These are phyloP conservation scores for Phoebastria nigripes DNA, from an alignment of 2,797 vertebrate genomes.

Conservation along the genomic window DNA sequence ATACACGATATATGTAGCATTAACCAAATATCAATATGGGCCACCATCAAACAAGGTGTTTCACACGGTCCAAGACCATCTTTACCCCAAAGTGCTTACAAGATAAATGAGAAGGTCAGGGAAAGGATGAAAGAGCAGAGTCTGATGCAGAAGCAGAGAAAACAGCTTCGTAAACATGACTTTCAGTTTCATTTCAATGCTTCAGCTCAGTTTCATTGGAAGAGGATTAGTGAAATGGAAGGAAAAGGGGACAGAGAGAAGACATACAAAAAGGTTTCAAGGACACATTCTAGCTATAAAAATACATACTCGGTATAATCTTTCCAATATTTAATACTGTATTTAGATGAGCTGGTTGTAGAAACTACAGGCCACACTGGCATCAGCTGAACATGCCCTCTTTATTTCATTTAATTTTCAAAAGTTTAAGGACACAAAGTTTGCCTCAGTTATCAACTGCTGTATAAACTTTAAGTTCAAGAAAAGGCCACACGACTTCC, in stretches of 20 bases:
- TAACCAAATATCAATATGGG: slow-evolving; percentile 19
- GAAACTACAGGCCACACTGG: not conserved
- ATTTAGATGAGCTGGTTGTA: not conserved
- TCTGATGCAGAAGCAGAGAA: not conserved
- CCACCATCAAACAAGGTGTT: not conserved
- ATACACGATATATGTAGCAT: not conserved
- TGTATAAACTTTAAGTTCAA: slow-evolving; percentile 65
- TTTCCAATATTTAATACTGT: not conserved
- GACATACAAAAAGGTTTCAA: not conserved
- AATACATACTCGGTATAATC: not conserved
- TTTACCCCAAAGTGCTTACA: not conserved
- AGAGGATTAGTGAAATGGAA: not conserved
- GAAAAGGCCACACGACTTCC: slow-evolving; percentile 62
- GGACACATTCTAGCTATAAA: not conserved
- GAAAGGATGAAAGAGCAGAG: not conserved
- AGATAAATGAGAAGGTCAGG: slow-evolving; percentile 9
- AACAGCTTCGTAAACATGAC: not conserved
- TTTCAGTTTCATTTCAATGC: not conserved
- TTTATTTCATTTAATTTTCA: not conserved
- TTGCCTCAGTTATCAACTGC: slow-evolving; percentile 36
- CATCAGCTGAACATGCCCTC: not conserved
- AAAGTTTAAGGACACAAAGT: not conserved
- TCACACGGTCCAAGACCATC: not conserved
- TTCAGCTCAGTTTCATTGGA: not conserved
- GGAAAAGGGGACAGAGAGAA: not conserved